Base-by-base conservation (phyloP, 2,113 vertebrate genomes). In the Hyla sarda region DNA sequence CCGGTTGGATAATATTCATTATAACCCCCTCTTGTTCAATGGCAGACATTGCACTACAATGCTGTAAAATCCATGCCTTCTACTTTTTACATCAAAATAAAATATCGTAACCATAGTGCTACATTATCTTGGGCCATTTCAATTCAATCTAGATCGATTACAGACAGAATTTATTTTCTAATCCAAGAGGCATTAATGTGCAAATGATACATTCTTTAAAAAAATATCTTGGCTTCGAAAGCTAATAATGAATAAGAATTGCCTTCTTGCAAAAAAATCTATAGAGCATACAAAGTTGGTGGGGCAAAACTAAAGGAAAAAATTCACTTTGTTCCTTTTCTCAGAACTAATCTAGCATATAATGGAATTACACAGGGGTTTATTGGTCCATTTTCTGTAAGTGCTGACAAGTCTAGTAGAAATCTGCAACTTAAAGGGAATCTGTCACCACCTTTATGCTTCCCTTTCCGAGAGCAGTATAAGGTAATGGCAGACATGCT, bases 301-400 rank as follows among this genome's bases (percentile, higher is more conserved):
- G 50, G 76, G 76, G 50, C 76, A 79, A 79, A 56, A 56, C 28
- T 79, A 52, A 52, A 79, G 28, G 25, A 37, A 79, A 56, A 79
- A 34, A 79, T 71, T 79, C 76, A 79, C 76, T 79, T 79, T 79
- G 76, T 79, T 79, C 48, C 76, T 79, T 56, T 58, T 71, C 65
- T 82, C 60, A 50, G 62, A 82, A 32, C 62, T 56, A 73, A 83
- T 54, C 67, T 73, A 83, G 48, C 82, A 83, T 83, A 83, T 56
- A 73, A 41, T 73, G 17, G 30, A 83, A 73, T 58, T 73, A 58
- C 81, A 82, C 45, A 69, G 62, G n/a, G 32, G 32, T 74, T 52
- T 73, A 83, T 83, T 74, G 50, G 48, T 82, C 50, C 48, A 56
- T 83, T 56, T 82, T 73, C 48, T 41, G 50, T 72, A 83, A 82